Base-by-base conservation (phyloP, 2,888 invertebrate genomes). In the Campoletis raptor region DNA sequence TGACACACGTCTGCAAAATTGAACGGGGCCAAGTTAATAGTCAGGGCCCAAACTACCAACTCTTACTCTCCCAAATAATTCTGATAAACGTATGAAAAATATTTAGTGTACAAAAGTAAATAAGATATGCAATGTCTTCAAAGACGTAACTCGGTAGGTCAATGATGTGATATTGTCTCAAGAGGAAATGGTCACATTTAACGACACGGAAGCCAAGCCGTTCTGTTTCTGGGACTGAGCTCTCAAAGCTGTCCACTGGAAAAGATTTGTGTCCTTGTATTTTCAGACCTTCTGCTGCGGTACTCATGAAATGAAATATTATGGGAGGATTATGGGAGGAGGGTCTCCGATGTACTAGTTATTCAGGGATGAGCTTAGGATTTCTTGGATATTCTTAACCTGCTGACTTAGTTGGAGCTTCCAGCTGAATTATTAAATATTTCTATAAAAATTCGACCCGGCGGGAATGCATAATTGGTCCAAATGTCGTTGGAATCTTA, bases 121-220 rank as follows among this genome's bases (percentile, higher is more conserved):
- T 0, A 6, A 52, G 12, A 30, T 30, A 92, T 91, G 92, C 92
- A 92, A 89, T 89, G 88, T 86, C 89, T 88, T 30, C 69, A n/a
- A 15, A 37, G 42, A 61, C 48, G n/a, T 48, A 37, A 48, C 72
- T 77, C 48, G 70, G 61, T 66, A 64, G 73, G 57, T 85, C 76
- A 70, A 30, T 52, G 66, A 61, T 74, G 81, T 15, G 52, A 81
- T 37, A 74, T 45, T 83, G 77, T 77, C 57, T 40, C 77, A 85
- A 86, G 48, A 64, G 70, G 76, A 52, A 85, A 48, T 82, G 66
- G 45, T 76, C 42, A 30, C 52, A 81, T 84, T 52, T 66, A 79
- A 24, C 67, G 54, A 72, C 42, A 36, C 73, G 83, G 57, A 72
- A 61, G n/a, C 83, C 70, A n/a, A 76, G 52, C 48, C 21, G n/a